Evolutionary conservation across 1,140 invertebrate genomes (phyloP), one percentile per base, ranked within the genome.

Genomic region (Lysiphlebus fabarum): DNA sequence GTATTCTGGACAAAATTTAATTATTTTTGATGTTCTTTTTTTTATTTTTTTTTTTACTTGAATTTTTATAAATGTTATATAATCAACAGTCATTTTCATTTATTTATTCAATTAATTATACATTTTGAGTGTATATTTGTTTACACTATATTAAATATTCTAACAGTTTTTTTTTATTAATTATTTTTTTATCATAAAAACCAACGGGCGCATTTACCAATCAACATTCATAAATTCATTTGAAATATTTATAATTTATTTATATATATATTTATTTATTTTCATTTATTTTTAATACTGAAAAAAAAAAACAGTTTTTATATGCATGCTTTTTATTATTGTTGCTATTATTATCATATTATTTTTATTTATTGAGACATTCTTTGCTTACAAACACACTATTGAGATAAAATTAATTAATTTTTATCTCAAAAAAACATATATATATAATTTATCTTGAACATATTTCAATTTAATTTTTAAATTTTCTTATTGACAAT

Each of bases 231-330:
- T 37, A 62, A 50, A 58, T 53, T 6, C 38, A 60, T 60, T 58
- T 50, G 42, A 55, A 57, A 54, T 64, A 62, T 56, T 62, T 45
- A 49, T 65, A 64, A 51, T 62, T 62, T 56, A 58, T 44, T 59
- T 44, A 33, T 56, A 55, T 45, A 56, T 53, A 11, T 51, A 55
- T 54, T 38, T 49, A 44, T 26, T 37, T 44, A 56, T 50, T 59
- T 47, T 45, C 17, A 26, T 26, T 26, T 26, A 26, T 26, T 26
- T 26, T 26, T 26, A 26, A 26, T 26, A 26, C 17, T 26, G 17
- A 26, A 26, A 26, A 26, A 26, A 26, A 26, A 26, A 26, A 26
- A 26, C 17, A 26, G 0, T 38, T n/a, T 56, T 14, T 44, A 17
- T 37, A 10, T 47, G 34, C 33, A 47, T 17, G 36, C 49, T 37